Percentiles rank a stretch among this genome's conserved stretches.
These are phyloP conservation scores for Varanus komodoensis DNA, from an alignment of 2,113 vertebrate species.

Conservation along the genomic window DNA sequence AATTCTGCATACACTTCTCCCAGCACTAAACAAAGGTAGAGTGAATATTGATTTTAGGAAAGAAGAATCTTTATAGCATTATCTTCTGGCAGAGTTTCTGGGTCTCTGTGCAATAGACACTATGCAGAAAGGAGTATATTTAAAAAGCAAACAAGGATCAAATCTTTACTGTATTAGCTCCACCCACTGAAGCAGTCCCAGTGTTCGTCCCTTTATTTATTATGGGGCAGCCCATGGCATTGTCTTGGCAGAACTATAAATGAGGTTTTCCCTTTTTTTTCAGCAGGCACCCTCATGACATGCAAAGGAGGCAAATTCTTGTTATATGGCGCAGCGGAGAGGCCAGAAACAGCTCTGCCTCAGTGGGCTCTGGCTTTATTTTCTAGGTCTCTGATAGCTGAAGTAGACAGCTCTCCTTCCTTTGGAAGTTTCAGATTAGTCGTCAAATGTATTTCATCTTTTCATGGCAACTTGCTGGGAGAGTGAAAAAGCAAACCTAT, in stretches of 20 bases:
- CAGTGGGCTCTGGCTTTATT: neutral
- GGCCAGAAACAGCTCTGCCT: neutral
- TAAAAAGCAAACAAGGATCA: neutral
- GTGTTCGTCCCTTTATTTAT: neutral
- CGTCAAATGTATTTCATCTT: neutral
- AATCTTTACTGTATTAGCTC: neutral
- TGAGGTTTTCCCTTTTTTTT: neutral
- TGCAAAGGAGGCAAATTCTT: neutral
- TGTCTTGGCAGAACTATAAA: neutral
- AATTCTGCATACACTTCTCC: neutral
- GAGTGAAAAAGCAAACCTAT: neutral
- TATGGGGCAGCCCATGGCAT: neutral
- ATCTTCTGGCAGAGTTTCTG: neutral
- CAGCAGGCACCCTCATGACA: neutral
- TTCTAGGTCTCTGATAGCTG: constrained; percentile 23
- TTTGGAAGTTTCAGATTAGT: neutral
- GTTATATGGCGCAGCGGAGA: neutral
- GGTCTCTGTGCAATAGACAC: neutral
- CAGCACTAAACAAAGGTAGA: neutral
- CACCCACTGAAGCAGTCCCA: neutral
- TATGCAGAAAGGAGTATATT: neutral
- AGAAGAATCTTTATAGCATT: neutral
- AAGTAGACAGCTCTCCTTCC: neutral
- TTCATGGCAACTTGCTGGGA: neutral
- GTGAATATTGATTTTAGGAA: neutral